A percentile compares a stretch with the other conserved stretches of the same genome.
Conservation (phyloP, 1,140 invertebrate species). For the Druon quercuslanigerum region DNA sequence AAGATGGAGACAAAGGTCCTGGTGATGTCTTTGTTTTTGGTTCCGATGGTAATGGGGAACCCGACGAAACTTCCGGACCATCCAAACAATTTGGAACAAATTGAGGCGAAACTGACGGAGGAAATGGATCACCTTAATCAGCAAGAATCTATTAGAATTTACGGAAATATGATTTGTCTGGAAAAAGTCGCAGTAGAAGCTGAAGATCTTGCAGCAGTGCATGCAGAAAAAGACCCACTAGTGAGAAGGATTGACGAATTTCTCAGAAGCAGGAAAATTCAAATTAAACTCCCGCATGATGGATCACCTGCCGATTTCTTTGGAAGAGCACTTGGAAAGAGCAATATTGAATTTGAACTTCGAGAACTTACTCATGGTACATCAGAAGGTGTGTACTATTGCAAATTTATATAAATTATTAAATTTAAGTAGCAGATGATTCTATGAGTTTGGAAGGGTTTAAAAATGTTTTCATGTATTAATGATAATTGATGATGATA, state of each 20-base stretch:
- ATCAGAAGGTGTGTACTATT: slow-evolving; percentile 64
- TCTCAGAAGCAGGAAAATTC: slow-evolving; percentile 61
- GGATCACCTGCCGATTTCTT: slow-evolving; percentile 67
- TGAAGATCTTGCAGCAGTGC: slow-evolving; percentile 24
- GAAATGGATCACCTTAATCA: slow-evolving; percentile 65
- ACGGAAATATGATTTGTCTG: slow-evolving; percentile 65
- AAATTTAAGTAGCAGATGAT: too few relatives aligned
- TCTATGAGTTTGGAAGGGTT: too few relatives aligned
- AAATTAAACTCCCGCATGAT: slow-evolving; percentile 64
- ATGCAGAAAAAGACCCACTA: slow-evolving; percentile 57
- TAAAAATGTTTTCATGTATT: too few relatives aligned
- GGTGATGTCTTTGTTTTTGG: slow-evolving; percentile 50
- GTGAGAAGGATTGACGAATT: slow-evolving; percentile 67
- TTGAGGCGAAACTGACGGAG: slow-evolving; percentile 59
- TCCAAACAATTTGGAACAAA: slow-evolving; percentile 37
- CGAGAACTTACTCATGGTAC: slow-evolving; percentile 60
- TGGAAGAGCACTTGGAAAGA: slow-evolving; percentile 67
- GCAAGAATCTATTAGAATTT: slow-evolving; percentile 60
- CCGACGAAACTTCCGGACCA: slow-evolving; percentile 36
- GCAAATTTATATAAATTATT: too few relatives aligned
- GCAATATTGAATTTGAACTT: slow-evolving; percentile 64
- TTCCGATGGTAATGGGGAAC: slow-evolving; percentile 38
- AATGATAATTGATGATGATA: background rate
- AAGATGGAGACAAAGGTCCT: slow-evolving; percentile 54
- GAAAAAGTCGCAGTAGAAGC: slow-evolving; percentile 58